Evolutionary conservation across 2,113 vertebrate genomes (phyloP).

Genomic region (Rousettus leschenaultii): DNA sequence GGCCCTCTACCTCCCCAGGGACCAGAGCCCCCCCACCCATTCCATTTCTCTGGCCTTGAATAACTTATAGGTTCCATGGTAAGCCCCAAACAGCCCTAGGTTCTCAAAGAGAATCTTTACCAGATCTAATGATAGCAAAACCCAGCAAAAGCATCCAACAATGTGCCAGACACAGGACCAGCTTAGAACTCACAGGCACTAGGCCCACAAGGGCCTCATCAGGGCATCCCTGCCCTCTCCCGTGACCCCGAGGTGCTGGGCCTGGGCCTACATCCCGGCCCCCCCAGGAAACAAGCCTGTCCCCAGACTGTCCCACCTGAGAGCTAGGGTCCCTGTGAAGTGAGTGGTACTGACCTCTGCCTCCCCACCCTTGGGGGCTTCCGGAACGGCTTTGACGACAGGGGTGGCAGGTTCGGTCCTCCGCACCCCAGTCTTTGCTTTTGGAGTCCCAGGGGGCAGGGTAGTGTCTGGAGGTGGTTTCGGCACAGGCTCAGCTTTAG

Average conservation of each 20-base stretch:
- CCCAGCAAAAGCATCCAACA: not conserved
- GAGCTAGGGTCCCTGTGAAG: not conserved
- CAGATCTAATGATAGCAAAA: not conserved
- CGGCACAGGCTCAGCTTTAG: conserved; percentile 74
- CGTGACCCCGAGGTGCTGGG: not conserved
- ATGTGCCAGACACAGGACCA: not conserved
- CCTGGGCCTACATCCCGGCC: not conserved
- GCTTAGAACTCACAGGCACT: not conserved
- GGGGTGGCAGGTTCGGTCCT: conserved; percentile 81
- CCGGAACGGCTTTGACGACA: conserved; percentile 83
- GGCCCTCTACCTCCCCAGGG: not conserved
- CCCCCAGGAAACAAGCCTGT: not conserved
- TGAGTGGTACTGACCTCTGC: conserved; percentile 90
- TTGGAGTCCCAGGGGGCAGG: conserved; percentile 70
- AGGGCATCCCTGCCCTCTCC: not conserved
- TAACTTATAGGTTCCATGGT: not conserved
- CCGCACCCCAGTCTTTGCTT: conserved; percentile 71
- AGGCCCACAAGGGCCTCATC: not conserved
- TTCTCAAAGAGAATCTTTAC: not conserved
- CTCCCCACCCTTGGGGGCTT: conserved; percentile 87
- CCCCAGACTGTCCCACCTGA: not conserved
- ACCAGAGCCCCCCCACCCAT: not conserved
- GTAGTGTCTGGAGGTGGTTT: conserved; percentile 75
- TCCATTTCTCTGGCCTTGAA: not conserved
- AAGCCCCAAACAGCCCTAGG: not conserved